Conservation (phyloP, 1,140 invertebrate genomes). For the Heliothis virescens region DNA sequence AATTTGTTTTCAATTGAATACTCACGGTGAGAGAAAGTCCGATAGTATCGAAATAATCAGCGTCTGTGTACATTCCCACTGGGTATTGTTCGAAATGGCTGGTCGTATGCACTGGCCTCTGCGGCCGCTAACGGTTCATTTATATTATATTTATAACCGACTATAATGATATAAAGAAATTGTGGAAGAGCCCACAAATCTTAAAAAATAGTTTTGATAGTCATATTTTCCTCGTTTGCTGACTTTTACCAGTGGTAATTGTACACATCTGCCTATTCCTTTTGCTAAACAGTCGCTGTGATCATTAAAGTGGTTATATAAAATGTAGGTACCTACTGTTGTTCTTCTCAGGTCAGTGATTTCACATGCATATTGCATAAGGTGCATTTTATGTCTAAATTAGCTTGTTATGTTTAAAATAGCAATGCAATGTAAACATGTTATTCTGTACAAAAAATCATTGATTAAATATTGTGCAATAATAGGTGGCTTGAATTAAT, state of each 20-base stretch:
- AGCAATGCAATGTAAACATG: too few relatives aligned
- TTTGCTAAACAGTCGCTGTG: too few relatives aligned
- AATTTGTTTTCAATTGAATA: not conserved
- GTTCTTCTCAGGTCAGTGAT: too few relatives aligned
- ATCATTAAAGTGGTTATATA: not conserved
- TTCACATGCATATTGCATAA: too few relatives aligned
- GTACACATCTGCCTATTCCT: too few relatives aligned
- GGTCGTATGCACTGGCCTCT: not conserved
- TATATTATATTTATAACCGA: conserved; percentile 28
- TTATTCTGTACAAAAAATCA: too few relatives aligned
- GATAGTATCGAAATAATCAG: conserved; percentile 37
- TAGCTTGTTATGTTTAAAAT: too few relatives aligned
- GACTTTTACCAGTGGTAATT: too few relatives aligned
- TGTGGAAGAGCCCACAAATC: not conserved
- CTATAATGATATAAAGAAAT: not conserved
- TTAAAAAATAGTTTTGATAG: not conserved
- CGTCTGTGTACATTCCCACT: conserved; percentile 37
- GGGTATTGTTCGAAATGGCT: not conserved
- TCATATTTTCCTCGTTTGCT: not conserved
- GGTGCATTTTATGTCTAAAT: too few relatives aligned
- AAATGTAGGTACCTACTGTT: not conserved
- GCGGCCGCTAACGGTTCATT: not conserved
- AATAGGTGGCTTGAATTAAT: too few relatives aligned
- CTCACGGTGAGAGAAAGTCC: conserved; percentile 37
- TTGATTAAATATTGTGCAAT: too few relatives aligned